Percentiles rank a stretch among this genome's conserved stretches.
Conservation (phyloP, 2,113 vertebrate species). For the Coryphaenoides rupestris region DNA sequence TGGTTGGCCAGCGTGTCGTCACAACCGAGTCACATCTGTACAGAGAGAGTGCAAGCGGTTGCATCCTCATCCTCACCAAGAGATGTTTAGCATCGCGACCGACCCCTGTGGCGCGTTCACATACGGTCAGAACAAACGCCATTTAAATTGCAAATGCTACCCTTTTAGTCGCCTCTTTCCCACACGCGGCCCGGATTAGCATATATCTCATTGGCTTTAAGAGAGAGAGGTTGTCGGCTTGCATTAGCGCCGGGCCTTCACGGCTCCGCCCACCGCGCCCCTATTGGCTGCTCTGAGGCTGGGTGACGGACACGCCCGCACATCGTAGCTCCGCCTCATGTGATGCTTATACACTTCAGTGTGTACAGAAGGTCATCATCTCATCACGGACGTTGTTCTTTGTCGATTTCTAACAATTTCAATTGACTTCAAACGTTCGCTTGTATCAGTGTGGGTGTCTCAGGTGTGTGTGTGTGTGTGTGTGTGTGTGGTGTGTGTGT, state of each 20-base stretch:
- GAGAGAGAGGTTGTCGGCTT: conserved; percentile 35
- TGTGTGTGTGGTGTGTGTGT: too few species aligned
- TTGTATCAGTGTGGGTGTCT: too few species aligned
- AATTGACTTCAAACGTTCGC: too few species aligned
- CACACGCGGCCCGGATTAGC: conserved; percentile 41
- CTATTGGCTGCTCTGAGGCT: background rate
- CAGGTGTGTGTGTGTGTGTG: too few species aligned
- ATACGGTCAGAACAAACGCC: conserved; percentile 43
- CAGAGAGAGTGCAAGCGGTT: background rate
- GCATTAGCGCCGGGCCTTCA: conserved; percentile 41
- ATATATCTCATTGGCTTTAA: conserved; percentile 56
- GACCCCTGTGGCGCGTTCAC: conserved; percentile 51
- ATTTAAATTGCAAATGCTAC: conserved; percentile 66
- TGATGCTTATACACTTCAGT: background rate
- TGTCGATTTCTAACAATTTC: too few species aligned
- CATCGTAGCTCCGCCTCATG: conserved; percentile 13
- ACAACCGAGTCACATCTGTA: too few species aligned
- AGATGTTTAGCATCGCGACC: conserved; percentile 53
- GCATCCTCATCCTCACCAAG: background rate
- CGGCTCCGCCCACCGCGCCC: conserved; percentile 28
- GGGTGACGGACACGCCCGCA: conserved; percentile 44
- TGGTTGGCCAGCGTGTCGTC: conserved; percentile 4
- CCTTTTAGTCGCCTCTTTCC: conserved; percentile 45
- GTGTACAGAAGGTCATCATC: background rate
- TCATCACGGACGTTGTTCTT: too few species aligned